Percentiles rank a stretch among this genome's conserved stretches.
Evolutionary conservation across 2,797 vertebrate genomes (phyloP).

Genomic region (Melanotaenia boesemani): DNA sequence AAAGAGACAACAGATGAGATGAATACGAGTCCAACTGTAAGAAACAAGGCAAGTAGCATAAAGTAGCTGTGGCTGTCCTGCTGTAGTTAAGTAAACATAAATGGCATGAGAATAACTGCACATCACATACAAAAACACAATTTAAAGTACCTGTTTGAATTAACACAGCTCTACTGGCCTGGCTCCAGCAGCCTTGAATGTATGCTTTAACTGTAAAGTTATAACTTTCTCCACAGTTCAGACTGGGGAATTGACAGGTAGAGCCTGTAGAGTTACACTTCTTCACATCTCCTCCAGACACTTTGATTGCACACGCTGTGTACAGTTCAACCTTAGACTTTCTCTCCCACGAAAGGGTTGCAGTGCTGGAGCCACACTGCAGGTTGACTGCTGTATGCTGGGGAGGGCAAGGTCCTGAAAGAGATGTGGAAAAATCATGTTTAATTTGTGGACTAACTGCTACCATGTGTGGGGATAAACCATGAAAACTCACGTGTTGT

Average conservation of each 20-base stretch:
- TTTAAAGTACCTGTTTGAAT: constrained; percentile 71
- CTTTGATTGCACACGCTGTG: constrained; percentile 44
- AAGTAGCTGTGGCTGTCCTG: neutral
- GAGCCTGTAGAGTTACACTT: constrained; percentile 61
- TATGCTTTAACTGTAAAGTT: constrained; percentile 70
- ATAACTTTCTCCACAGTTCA: constrained; percentile 77
- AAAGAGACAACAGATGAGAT: neutral
- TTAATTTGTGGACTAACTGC: neutral
- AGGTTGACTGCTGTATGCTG: constrained; percentile 47
- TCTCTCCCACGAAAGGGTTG: constrained; percentile 66
- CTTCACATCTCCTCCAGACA: constrained; percentile 36
- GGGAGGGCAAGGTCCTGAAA: constrained; percentile 76
- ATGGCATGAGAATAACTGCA: neutral
- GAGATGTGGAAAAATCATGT: neutral
- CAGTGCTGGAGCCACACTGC: constrained; percentile 61
- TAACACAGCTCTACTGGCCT: constrained; percentile 42
- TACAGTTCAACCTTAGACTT: constrained; percentile 64
- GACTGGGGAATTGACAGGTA: constrained; percentile 56
- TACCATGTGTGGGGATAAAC: neutral
- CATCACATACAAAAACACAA: too few relatives aligned
- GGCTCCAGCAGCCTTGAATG: constrained; percentile 64
- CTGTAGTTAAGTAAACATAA: neutral
- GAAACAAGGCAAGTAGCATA: neutral
- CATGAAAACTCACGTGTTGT: constrained; percentile 66
- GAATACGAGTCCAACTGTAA: neutral